phyloP scores from a whole-genome alignment of 2,113 vertebrate genomes.

The Salminus brasiliensis region DNA sequence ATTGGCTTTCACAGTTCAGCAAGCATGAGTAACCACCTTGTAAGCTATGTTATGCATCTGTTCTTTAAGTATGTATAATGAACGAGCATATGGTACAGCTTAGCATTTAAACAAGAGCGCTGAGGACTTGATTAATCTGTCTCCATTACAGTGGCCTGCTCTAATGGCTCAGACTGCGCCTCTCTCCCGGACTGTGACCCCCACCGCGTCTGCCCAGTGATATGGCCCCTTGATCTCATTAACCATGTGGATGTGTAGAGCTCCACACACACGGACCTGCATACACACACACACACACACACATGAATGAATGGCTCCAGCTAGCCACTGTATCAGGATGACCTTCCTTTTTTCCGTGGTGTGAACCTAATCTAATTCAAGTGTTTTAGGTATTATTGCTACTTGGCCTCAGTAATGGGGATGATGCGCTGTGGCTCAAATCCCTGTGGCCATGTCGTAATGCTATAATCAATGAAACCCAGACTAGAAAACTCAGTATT shows the following conservation, averaged over 20 bases:
- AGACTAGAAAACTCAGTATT: constrained; percentile 7
- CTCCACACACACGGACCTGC: constrained; percentile 19
- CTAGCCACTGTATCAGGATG: constrained; percentile 19
- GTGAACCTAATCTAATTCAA: constrained; percentile 38
- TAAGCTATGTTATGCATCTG: not conserved
- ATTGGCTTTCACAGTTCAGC: not conserved
- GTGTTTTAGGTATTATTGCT: constrained; percentile 35
- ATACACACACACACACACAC: constrained; percentile 12
- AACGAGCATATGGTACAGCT: not conserved
- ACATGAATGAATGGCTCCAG: constrained; percentile 10
- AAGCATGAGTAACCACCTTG: constrained; percentile 7
- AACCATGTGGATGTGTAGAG: constrained; percentile 23
- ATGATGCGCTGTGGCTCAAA: constrained; percentile 1
- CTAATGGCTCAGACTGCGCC: constrained; percentile 32
- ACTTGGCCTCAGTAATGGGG: constrained; percentile 31
- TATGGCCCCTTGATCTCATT: constrained; percentile 54
- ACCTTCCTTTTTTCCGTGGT: constrained; percentile 29
- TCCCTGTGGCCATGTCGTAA: constrained; percentile 2
- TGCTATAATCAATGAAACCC: constrained; percentile 33
- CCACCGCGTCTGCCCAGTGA: constrained; percentile 41
- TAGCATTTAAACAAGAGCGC: constrained; percentile 7
- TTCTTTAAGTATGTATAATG: constrained; percentile 18
- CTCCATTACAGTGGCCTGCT: not conserved
- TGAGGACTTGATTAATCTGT: constrained; percentile 27
- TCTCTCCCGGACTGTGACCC: constrained; percentile 31